These are phyloP conservation scores for Aplocera efformata DNA, from an alignment of 2,888 invertebrate species.

Conservation along the genomic window DNA sequence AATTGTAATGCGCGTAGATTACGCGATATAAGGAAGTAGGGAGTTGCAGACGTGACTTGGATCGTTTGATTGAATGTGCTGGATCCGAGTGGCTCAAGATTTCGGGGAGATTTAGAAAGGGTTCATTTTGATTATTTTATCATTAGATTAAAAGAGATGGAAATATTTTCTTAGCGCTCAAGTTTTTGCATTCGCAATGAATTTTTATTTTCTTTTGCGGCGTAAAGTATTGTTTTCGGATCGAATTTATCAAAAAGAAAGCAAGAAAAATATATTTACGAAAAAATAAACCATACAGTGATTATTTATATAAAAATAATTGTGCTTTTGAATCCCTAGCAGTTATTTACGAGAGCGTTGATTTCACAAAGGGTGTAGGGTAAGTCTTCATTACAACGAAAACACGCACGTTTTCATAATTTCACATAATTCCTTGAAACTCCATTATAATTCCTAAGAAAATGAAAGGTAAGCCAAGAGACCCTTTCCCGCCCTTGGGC, in stretches of 20 bases:
- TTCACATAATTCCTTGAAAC: conserved; percentile 56
- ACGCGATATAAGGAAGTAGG: conserved; percentile 56
- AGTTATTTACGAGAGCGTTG: no score
- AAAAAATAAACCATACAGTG: no score
- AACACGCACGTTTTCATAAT: conserved; percentile 42
- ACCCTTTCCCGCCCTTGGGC: conserved; percentile 69
- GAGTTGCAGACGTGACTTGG: conserved; percentile 41
- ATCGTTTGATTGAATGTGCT: conserved; percentile 20
- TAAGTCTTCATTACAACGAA: conserved; percentile 27
- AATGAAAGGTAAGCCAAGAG: conserved; percentile 63
- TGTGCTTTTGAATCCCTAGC: no score
- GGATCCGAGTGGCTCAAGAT: conserved; percentile 7
- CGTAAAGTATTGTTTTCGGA: no score
- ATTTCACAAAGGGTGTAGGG: conserved; percentile 4
- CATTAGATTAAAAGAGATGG: no score
- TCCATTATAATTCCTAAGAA: conserved; percentile 63
- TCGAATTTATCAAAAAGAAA: no score
- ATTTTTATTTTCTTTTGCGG: no score
- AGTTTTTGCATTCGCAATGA: no score
- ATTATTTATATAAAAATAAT: no score
- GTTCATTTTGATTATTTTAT: conserved; percentile 5
- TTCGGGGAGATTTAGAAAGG: conserved; percentile 1
- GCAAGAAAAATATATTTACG: no score
- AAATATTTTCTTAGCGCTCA: no score
- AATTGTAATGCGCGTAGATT: conserved; percentile 78